phyloP scores from a whole-genome alignment of 2,888 invertebrate species.

The Caprella mutica region DNA sequence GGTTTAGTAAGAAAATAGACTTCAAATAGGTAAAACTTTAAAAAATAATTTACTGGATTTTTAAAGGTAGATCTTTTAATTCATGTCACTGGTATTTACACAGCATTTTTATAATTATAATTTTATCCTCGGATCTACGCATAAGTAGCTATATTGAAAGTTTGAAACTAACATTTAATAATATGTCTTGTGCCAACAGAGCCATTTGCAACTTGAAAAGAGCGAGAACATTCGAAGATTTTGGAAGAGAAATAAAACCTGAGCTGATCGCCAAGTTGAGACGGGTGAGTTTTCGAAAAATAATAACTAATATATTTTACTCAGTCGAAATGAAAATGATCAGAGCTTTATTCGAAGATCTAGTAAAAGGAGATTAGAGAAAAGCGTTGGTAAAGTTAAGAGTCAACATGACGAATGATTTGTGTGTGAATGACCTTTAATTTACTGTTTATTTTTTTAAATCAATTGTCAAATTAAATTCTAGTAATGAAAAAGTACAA shows the following conservation, averaged over 20 bases:
- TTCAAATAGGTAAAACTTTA: too few relatives aligned
- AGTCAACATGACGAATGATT: not conserved
- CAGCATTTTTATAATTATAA: too few relatives aligned
- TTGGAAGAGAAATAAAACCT: constrained; percentile 71
- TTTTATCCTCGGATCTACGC: too few relatives aligned
- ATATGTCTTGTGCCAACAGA: too few relatives aligned
- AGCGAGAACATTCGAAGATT: constrained; percentile 72
- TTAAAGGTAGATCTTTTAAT: too few relatives aligned
- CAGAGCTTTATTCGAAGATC: too few relatives aligned
- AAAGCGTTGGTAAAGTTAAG: not conserved
- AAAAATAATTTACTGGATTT: too few relatives aligned
- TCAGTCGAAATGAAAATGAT: too few relatives aligned
- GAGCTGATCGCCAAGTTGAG: constrained; percentile 46
- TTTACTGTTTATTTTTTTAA: not conserved
- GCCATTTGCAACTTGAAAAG: constrained; percentile 78
- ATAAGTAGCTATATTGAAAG: too few relatives aligned
- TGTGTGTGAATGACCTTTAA: not conserved
- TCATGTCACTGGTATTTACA: too few relatives aligned
- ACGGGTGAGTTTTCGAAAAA: constrained; percentile 35
- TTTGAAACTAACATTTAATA: not conserved
- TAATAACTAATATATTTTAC: too few relatives aligned
- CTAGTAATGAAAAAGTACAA: not conserved
- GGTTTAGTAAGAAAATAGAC: too few relatives aligned
- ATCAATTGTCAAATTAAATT: not conserved
- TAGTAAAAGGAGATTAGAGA: not conserved